Evolutionary conservation across 2,888 invertebrate species (phyloP).

Genomic region (Brachypalpus laphriformis): DNA sequence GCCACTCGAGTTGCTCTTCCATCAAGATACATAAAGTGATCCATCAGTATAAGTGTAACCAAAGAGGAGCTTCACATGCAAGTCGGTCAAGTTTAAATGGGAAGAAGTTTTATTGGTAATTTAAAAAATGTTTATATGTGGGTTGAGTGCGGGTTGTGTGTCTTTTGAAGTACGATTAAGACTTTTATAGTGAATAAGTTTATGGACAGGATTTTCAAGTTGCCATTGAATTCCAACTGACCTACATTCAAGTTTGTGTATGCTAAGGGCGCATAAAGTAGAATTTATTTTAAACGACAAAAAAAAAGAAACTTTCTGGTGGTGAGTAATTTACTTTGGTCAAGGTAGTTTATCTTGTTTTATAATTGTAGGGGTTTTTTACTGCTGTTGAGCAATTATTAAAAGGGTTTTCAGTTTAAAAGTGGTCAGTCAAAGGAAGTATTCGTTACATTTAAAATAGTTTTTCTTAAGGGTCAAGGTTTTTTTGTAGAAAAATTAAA

Average conservation of each 20-base stretch:
- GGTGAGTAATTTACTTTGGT: conserved; percentile 39
- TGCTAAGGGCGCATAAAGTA: conserved; percentile 19
- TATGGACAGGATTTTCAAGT: conserved; percentile 38
- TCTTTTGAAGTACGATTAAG: neutral
- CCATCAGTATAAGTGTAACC: neutral
- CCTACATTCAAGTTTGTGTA: conserved; percentile 47
- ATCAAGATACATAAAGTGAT: neutral
- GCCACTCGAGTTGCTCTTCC: neutral
- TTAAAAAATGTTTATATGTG: neutral
- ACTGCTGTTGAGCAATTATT: neutral
- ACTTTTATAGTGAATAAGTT: conserved; percentile 11
- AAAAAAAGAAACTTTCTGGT: conserved; percentile 48
- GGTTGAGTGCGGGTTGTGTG: neutral
- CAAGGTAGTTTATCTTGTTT: conserved; percentile 31
- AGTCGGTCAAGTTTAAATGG: neutral
- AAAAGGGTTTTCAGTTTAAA: neutral
- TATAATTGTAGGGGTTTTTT: neutral
- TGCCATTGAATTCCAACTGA: conserved; percentile 57
- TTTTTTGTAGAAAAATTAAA: too few species aligned
- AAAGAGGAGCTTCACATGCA: neutral
- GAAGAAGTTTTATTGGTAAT: neutral
- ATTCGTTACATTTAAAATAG: too few species aligned
- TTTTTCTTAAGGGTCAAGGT: too few species aligned
- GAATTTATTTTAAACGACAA: conserved; percentile 44
- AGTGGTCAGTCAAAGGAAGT: neutral